Conservation (phyloP, 2,113 vertebrate genomes). For the Aleadryas rufinucha region DNA sequence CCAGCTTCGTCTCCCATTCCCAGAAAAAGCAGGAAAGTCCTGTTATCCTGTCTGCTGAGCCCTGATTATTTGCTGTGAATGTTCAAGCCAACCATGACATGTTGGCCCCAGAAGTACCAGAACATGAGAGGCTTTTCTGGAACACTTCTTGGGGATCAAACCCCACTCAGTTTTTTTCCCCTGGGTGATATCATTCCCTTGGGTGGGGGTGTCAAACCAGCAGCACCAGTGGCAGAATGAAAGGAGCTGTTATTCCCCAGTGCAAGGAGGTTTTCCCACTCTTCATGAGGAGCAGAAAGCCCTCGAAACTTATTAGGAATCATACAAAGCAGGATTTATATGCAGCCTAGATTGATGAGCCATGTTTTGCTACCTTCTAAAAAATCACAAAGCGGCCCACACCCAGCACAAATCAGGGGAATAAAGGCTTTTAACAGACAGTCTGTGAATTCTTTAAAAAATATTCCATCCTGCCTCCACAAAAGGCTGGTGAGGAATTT, state of each 20-base stretch:
- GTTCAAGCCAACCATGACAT: not conserved
- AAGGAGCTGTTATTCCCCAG: not conserved
- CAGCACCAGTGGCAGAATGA: not conserved
- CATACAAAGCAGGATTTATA: not conserved
- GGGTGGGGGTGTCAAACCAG: not conserved
- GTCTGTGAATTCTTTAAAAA: conserved; percentile 11
- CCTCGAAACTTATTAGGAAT: not conserved
- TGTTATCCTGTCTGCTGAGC: conserved; percentile 25
- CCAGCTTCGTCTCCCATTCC: not conserved
- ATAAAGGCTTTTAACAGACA: conserved; percentile 7
- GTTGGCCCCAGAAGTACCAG: not conserved
- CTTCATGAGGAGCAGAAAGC: not conserved
- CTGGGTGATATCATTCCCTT: not conserved
- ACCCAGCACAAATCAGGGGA: not conserved
- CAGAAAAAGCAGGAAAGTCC: conserved; percentile 45
- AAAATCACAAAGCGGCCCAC: not conserved
- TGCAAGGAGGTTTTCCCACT: not conserved
- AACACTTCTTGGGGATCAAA: not conserved
- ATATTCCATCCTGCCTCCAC: conserved; percentile 29
- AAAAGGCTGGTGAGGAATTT: conserved; percentile 36
- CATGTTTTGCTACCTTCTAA: not conserved
- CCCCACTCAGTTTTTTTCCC: not conserved
- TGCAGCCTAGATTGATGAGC: not conserved
- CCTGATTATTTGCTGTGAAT: not conserved
- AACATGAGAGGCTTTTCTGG: not conserved